Evolutionary conservation across 2,113 vertebrate genomes (phyloP), one percentile per base, ranked within the genome.

Genomic region (Maccullochella peelii): DNA sequence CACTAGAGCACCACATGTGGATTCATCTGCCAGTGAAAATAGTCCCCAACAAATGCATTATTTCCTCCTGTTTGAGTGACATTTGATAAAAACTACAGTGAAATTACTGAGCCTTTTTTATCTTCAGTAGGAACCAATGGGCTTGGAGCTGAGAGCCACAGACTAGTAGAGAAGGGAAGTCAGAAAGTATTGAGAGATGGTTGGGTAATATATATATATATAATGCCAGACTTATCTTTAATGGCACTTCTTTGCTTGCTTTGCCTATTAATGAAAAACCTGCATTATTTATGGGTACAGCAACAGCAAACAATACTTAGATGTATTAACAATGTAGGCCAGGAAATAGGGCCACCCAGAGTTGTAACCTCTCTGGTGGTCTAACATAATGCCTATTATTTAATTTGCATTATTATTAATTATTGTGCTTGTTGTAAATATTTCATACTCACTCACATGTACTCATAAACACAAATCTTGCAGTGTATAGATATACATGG

Each of bases 251-350:
- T 30, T 49, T 8, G 10, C 66, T 68, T 50, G 15, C 30, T 68
- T 20, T 20, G 38, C 10, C 25, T 62, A 38, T 38, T 38, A 38
- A 38, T 38, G 36, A 38, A 38, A 38, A 38, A 59, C 4, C 16
- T n/a, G 38, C 42, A 14, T 65, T 65, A 40, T 33, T 40, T 33
- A 61, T 30, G 27, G 27, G n/a, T 18, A 61, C 27, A n/a, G 36
- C 20, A 38, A 40, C 20, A 40, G 23, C 36, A 33, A 40, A 65
- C 21, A 8, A 36, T 38, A 14, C 58, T 66, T 40, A 20, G 38
- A 65, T 61, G 65, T 20, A 69, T 57, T 72, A 49, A 65, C 76
- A 38, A 72, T 81, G 74, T 12, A 67, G 72, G 52, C 23, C 50
- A 27, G 42, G 57, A 61, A 69, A 79, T 55, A 40, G 30, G 23